These are phyloP conservation scores for Gallinago undulata DNA, from an alignment of 2,113 vertebrate species.

Conservation along the genomic window DNA sequence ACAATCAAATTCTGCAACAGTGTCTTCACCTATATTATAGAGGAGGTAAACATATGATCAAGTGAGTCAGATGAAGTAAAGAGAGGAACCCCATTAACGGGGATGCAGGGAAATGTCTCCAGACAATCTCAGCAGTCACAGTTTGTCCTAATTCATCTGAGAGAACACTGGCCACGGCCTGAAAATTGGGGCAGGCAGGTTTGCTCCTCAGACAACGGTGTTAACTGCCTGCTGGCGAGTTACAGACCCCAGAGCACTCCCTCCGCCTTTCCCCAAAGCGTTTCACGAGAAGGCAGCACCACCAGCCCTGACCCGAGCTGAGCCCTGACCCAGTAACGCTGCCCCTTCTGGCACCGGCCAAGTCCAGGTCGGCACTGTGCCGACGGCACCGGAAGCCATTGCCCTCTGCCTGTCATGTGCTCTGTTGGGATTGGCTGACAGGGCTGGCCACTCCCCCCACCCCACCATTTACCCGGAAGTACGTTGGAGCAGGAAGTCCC, in stretches of 20 bases:
- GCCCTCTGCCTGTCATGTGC: background rate
- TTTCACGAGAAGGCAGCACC: background rate
- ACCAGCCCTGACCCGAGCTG: rapidly evolving
- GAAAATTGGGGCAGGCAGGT: background rate
- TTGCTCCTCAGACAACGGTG: background rate
- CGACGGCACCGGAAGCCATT: rapidly evolving
- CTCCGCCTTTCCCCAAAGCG: background rate
- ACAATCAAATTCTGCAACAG: background rate
- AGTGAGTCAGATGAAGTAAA: background rate
- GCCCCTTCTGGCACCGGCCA: background rate
- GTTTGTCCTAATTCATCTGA: background rate
- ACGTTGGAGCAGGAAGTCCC: background rate
- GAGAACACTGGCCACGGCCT: background rate
- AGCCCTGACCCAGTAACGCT: too few species aligned
- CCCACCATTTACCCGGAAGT: too few species aligned
- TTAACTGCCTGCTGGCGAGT: background rate
- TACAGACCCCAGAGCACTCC: background rate
- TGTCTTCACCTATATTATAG: background rate
- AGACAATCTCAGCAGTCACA: background rate
- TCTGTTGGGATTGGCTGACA: background rate
- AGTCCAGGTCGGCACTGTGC: rapidly evolving
- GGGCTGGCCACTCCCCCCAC: too few species aligned
- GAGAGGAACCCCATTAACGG: background rate
- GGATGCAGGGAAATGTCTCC: background rate
- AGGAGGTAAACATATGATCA: background rate